These are phyloP conservation scores for Antennarius striatus DNA, from an alignment of 2,113 vertebrate genomes.

Conservation along the genomic window DNA sequence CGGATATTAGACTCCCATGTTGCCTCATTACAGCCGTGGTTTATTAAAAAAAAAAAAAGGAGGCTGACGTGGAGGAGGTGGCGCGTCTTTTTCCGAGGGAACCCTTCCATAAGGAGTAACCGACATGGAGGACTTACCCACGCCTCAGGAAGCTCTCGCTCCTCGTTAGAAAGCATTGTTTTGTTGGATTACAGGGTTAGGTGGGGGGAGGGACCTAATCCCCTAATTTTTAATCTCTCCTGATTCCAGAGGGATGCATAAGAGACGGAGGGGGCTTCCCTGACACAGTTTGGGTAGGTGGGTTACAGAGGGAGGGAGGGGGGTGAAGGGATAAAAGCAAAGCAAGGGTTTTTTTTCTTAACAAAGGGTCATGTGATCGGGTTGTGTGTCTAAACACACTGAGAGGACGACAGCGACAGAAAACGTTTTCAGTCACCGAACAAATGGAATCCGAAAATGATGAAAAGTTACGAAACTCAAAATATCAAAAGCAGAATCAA, in stretches of 20 bases:
- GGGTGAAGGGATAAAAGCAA: constrained; percentile 44
- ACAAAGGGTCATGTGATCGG: constrained; percentile 68
- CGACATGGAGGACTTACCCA: constrained; percentile 71
- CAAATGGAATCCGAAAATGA: not conserved
- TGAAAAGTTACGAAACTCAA: constrained; percentile 20
- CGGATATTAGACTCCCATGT: constrained; percentile 76
- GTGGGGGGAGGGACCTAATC: constrained; percentile 76
- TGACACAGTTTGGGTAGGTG: constrained; percentile 73
- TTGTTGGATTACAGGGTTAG: constrained; percentile 78
- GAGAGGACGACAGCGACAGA: constrained; percentile 11
- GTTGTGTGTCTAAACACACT: constrained; percentile 19
- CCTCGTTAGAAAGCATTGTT: constrained; percentile 76
- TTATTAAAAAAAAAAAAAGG: constrained; percentile 45
- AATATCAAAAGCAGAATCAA: constrained; percentile 40
- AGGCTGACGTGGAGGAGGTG: constrained; percentile 56
- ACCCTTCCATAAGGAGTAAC: constrained; percentile 80
- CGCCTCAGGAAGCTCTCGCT: constrained; percentile 67
- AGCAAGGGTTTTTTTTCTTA: constrained; percentile 43
- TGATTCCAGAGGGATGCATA: constrained; percentile 73
- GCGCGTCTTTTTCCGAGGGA: constrained; percentile 71
- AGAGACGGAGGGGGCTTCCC: constrained; percentile 51
- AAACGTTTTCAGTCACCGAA: not conserved
- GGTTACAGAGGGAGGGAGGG: constrained; percentile 31
- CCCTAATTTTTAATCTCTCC: constrained; percentile 79
- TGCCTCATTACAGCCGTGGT: constrained; percentile 71